A percentile compares a stretch with the other conserved stretches of the same genome.
phyloP scores from a whole-genome alignment of 2,113 vertebrate species.

The Polypterus bichir region DNA sequence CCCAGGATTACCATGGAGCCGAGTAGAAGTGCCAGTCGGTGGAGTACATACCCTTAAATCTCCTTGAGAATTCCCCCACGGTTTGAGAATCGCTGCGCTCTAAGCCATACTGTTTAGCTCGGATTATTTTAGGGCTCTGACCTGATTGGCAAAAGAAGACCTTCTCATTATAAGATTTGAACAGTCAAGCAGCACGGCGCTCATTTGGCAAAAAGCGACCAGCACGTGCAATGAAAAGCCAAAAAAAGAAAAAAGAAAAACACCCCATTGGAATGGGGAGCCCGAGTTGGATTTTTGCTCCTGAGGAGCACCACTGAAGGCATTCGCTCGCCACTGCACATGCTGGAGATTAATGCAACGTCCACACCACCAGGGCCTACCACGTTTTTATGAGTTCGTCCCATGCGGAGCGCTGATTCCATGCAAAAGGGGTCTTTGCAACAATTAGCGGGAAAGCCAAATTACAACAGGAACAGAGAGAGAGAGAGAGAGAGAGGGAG shows the following conservation, averaged over 20 bases:
- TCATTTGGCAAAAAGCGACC: constrained; percentile 30
- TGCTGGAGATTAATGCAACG: constrained; percentile 35
- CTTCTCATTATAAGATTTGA: constrained; percentile 64
- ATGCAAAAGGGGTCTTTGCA: constrained; percentile 30
- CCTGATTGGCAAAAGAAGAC: constrained; percentile 98
- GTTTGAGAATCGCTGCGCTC: constrained; percentile 99
- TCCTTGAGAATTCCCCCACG: constrained; percentile 93
- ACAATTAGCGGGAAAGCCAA: no score
- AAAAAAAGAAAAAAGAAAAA: no score
- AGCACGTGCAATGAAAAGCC: constrained; percentile 9
- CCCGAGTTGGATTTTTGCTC: no score
- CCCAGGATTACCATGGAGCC: constrained; percentile 6
- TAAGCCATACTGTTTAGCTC: constrained; percentile 94
- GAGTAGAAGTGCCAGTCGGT: constrained; percentile 45
- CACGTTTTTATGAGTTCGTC: constrained; percentile 8
- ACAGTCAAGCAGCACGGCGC: constrained; percentile 34
- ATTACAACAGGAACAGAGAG: not conserved
- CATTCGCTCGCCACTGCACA: constrained; percentile 24
- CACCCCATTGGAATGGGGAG: no score
- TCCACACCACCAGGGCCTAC: no score
- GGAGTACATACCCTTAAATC: constrained; percentile 93
- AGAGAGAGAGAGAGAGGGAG: no score
- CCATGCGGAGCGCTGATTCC: constrained; percentile 41
- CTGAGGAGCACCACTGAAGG: no score
- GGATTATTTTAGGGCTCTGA: constrained; percentile 99